Conservation (phyloP, 2,797 vertebrate species). For the Gymnothorax javanicus region DNA sequence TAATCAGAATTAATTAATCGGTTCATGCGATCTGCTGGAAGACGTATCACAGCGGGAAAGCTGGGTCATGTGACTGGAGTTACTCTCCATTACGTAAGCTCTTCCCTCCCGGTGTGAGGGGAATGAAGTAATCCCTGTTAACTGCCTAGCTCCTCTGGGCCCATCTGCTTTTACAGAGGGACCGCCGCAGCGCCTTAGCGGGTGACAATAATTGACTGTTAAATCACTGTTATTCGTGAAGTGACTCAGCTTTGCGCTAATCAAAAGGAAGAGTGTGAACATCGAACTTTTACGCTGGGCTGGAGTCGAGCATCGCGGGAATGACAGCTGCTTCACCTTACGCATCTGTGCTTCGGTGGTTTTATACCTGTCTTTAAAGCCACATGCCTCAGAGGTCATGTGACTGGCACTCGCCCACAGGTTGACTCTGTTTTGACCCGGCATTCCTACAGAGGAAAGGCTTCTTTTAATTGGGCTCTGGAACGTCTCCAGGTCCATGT, state of each 20-base stretch:
- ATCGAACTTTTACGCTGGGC: slow-evolving; percentile 42
- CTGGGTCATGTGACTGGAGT: not conserved
- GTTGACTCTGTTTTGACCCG: slow-evolving; percentile 32
- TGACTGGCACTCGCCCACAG: not conserved
- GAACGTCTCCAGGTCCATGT: slow-evolving; percentile 61
- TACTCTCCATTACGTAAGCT: not conserved
- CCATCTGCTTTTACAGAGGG: slow-evolving; percentile 49
- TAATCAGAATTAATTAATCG: not conserved
- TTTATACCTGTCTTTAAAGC: not conserved
- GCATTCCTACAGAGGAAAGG: slow-evolving; percentile 54
- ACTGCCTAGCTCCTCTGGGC: slow-evolving; percentile 54
- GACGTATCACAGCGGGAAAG: not conserved
- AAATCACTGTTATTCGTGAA: slow-evolving; percentile 39
- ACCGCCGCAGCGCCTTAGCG: slow-evolving; percentile 55
- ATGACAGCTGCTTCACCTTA: not conserved
- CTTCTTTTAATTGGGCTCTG: slow-evolving; percentile 62
- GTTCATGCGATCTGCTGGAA: slow-evolving; percentile 5
- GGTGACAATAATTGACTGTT: slow-evolving; percentile 54
- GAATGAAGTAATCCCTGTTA: slow-evolving; percentile 63
- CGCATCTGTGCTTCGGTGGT: not conserved
- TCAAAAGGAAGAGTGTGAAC: slow-evolving; percentile 41
- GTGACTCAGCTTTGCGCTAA: slow-evolving; percentile 42
- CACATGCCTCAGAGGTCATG: not conserved
- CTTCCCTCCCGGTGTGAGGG: slow-evolving; percentile 41
- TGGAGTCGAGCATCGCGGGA: slow-evolving; percentile 29